Evolutionary conservation across 2,797 vertebrate species (phyloP).

Genomic region (Aplochiton taeniatus): DNA sequence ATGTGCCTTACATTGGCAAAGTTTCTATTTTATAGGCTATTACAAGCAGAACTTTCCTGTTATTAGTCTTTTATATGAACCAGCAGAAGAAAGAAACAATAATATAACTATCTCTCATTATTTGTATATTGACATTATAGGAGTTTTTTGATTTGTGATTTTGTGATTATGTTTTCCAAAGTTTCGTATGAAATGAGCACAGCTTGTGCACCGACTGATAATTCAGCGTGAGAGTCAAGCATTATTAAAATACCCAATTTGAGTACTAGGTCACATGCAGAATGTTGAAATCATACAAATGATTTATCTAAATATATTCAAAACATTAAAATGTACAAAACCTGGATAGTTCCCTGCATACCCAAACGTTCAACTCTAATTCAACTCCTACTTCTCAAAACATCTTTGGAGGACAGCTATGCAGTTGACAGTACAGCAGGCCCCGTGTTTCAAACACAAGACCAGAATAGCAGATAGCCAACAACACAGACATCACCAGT

Average conservation of each 20-base stretch:
- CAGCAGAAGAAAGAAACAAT: constrained; percentile 16
- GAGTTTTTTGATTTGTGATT: no score
- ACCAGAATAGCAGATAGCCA: constrained; percentile 16
- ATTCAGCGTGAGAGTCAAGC: constrained; percentile 48
- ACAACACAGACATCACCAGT: constrained; percentile 17
- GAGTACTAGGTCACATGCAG: constrained; percentile 48
- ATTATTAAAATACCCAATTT: constrained; percentile 21
- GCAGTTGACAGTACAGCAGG: constrained; percentile 18
- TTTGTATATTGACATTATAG: no score
- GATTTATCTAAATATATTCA: constrained; percentile 54
- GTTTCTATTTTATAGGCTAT: constrained; percentile 15
- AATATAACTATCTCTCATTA: neutral
- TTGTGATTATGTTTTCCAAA: no score
- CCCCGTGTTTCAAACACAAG: constrained; percentile 14
- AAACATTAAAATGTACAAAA: constrained; percentile 45
- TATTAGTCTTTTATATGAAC: constrained; percentile 17
- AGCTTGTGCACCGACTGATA: constrained; percentile 44
- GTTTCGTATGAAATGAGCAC: constrained; percentile 6
- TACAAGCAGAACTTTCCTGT: neutral
- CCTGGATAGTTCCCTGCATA: constrained; percentile 10
- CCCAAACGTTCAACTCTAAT: constrained; percentile 18
- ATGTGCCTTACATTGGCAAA: constrained; percentile 40
- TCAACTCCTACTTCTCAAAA: neutral
- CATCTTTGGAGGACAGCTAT: constrained; percentile 53
- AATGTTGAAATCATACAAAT: constrained; percentile 43